A percentile compares a stretch with the other conserved stretches of the same genome.
Conservation (phyloP, 2,113 vertebrate species). For the Ophthalmolycus amberensis region DNA sequence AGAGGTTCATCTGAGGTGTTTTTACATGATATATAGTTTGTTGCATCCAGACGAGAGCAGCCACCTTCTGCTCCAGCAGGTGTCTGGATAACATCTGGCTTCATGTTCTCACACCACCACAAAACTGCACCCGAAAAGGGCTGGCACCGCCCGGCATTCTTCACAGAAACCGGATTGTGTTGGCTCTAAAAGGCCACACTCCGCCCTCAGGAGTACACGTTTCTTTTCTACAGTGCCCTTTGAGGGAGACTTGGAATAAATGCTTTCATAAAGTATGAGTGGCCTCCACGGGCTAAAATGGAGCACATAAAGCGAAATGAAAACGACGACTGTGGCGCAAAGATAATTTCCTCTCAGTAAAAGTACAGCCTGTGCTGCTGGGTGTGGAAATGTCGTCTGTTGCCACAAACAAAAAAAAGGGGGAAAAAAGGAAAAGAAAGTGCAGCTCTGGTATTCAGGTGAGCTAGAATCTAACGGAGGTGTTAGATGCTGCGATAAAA, state of each 20-base stretch:
- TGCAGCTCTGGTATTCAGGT: slow-evolving; percentile 28
- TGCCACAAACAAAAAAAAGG: slow-evolving; percentile 10
- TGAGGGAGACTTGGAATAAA: slow-evolving; percentile 52
- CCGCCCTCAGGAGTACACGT: slow-evolving; percentile 34
- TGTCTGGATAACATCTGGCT: slow-evolving; percentile 66
- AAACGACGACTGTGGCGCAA: slow-evolving; percentile 15
- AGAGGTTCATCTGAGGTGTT: slow-evolving; percentile 48
- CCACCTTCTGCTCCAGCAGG: slow-evolving; percentile 51
- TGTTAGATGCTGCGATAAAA: slow-evolving; percentile 50
- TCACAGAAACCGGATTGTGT: slow-evolving; percentile 58
- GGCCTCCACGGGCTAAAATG: slow-evolving; percentile 25
- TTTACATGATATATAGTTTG: slow-evolving; percentile 16
- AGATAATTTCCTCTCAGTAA: slow-evolving; percentile 36
- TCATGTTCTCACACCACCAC: slow-evolving; percentile 39
- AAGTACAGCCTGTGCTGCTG: slow-evolving; percentile 24
- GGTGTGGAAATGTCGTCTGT: slow-evolving; percentile 36
- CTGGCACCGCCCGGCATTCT: slow-evolving; percentile 47
- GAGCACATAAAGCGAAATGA: slow-evolving; percentile 36
- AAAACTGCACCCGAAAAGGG: slow-evolving; percentile 49
- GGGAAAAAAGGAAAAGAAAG: neutral
- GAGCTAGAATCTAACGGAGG: slow-evolving; percentile 19
- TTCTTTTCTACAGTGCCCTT: slow-evolving; percentile 44
- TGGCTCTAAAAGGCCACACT: slow-evolving; percentile 51
- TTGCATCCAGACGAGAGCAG: slow-evolving; percentile 25
- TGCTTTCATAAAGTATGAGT: slow-evolving; percentile 48